A percentile compares a stretch with the other conserved stretches of the same genome.
These are phyloP conservation scores for Dusona sp. DNA, from an alignment of 2,888 invertebrate species.

Conservation along the genomic window DNA sequence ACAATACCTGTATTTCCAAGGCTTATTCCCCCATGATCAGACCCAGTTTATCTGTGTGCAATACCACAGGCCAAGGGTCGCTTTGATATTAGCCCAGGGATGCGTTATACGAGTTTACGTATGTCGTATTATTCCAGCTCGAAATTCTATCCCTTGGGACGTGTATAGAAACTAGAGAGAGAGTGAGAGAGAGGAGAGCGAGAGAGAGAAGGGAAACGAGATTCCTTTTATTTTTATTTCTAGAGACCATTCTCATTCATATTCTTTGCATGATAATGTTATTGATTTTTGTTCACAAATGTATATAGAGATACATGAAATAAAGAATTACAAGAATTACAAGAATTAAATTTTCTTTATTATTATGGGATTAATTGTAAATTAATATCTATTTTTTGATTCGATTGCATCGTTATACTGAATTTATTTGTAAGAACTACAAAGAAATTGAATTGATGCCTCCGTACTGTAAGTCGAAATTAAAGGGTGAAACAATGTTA, in stretches of 20 bases:
- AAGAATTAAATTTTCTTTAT: background rate
- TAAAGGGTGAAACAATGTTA: background rate
- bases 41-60: conserved; percentile 46
- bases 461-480: background rate
- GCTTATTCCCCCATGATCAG: conserved; percentile 56
- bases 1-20: conserved; percentile 57
- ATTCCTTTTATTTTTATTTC: conserved; percentile 1
- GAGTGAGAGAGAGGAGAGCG: background rate
- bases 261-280: background rate
- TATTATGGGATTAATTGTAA: background rate
- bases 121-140: conserved; percentile 19
- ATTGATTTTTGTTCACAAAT: background rate
- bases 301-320: background rate
- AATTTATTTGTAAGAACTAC: background rate
- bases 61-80: conserved; percentile 48
- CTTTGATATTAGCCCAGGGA: conserved; percentile 60
- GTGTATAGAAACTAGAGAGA: background rate
- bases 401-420: background rate
- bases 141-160: conserved; percentile 38
- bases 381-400: background rate
- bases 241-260: conserved; percentile 11
- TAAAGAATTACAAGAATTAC: background rate
- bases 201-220: background rate
- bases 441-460: background rate
- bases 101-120: conserved; percentile 34